These are phyloP conservation scores for Thunnus thynnus DNA, from an alignment of 2,113 vertebrate species.

Conservation along the genomic window DNA sequence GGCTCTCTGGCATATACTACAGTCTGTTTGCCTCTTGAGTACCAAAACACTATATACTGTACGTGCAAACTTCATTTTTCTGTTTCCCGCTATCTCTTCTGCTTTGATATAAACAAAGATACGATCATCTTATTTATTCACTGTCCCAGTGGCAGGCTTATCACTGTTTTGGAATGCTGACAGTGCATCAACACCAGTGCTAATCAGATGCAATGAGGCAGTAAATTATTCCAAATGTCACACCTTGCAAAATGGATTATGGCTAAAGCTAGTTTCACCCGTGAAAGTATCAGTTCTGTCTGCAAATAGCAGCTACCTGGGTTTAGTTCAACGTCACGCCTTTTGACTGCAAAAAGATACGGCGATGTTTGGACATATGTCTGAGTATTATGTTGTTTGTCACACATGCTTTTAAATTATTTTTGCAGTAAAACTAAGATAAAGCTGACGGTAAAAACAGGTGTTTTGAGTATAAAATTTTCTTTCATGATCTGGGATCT, in stretches of 20 bases:
- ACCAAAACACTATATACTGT: conserved; percentile 9
- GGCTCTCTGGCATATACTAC: background rate
- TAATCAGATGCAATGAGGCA: conserved; percentile 66
- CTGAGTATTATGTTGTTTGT: too few species aligned
- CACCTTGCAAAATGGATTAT: conserved; percentile 44
- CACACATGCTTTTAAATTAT: too few species aligned
- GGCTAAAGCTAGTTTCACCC: conserved; percentile 13
- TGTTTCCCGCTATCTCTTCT: conserved; percentile 7
- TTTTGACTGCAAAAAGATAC: too few species aligned
- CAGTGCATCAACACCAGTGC: conserved; percentile 42
- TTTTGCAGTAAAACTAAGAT: too few species aligned
- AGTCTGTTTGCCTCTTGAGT: conserved; percentile 19
- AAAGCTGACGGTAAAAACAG: too few species aligned
- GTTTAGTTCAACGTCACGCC: conserved; percentile 14
- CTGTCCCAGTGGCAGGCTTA: conserved; percentile 41
- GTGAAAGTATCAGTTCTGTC: conserved; percentile 31
- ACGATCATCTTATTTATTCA: conserved; percentile 59
- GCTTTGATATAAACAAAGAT: conserved; percentile 61
- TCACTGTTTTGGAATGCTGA: conserved; percentile 46
- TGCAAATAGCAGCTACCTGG: conserved; percentile 13
- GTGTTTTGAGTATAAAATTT: too few species aligned
- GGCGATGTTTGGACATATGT: too few species aligned
- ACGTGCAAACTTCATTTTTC: conserved; percentile 15
- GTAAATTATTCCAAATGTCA: conserved; percentile 68
- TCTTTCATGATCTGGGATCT: too few species aligned